These are phyloP conservation scores for Coendou prehensilis DNA, from an alignment of 2,797 vertebrate species.

Conservation along the genomic window DNA sequence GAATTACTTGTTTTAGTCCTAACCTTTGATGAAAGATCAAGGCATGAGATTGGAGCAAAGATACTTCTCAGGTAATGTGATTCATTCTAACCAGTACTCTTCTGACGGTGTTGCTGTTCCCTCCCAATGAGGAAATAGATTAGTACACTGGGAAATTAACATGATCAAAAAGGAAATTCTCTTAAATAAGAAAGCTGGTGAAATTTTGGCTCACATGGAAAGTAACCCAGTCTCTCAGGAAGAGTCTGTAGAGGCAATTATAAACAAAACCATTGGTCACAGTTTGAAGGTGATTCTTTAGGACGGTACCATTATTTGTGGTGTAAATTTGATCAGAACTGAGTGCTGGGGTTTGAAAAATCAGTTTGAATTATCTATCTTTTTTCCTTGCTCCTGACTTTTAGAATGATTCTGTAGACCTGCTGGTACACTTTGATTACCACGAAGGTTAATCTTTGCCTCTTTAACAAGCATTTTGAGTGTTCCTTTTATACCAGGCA, in stretches of 20 bases:
- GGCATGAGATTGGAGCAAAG: neutral
- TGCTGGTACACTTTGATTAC: neutral
- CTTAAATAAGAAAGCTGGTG: neutral
- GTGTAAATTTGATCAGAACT: neutral
- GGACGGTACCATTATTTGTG: neutral
- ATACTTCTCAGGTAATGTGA: neutral
- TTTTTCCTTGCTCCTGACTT: constrained; percentile 23
- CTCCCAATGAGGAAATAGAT: neutral
- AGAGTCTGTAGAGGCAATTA: neutral
- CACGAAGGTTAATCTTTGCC: neutral
- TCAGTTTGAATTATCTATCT: neutral
- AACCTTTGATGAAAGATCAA: neutral
- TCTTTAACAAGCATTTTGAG: neutral
- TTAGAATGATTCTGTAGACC: neutral
- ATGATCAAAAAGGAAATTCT: neutral
- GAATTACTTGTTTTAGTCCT: constrained; percentile 28
- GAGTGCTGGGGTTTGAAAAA: neutral
- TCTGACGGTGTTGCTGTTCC: neutral
- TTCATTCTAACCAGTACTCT: neutral
- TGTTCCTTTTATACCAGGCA: neutral
- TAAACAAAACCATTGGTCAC: neutral
- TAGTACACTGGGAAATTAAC: neutral
- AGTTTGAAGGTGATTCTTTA: neutral
- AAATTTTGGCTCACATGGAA: constrained; percentile 1
- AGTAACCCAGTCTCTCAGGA: neutral